Percentiles rank a stretch among this genome's conserved stretches.
Conservation (phyloP, 2,113 vertebrate species). For the Pomatostomus ruficeps region DNA sequence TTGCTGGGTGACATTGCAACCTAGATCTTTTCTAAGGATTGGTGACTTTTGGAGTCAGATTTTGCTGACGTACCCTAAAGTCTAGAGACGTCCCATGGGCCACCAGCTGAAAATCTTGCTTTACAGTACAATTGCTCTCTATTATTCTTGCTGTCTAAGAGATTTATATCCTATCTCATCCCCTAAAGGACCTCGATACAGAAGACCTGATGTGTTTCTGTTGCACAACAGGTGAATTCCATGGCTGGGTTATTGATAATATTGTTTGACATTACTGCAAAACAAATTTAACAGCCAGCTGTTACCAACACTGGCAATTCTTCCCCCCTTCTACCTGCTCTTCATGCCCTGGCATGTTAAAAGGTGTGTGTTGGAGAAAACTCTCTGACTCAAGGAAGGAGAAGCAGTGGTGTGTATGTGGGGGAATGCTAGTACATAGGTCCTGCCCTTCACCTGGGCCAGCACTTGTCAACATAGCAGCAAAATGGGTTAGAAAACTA, state of each 20-base stretch:
- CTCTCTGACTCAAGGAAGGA: neutral
- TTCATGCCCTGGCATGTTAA: neutral
- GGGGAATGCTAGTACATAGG: neutral
- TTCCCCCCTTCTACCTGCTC: rapidly evolving
- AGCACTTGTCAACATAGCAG: neutral
- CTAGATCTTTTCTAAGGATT: neutral
- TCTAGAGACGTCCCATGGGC: neutral
- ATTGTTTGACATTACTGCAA: neutral
- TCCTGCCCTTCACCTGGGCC: neutral
- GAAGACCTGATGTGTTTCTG: neutral
- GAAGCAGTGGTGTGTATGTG: neutral
- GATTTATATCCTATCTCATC: neutral
- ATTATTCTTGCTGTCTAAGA: neutral
- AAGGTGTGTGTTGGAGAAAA: neutral
- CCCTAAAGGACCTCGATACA: neutral
- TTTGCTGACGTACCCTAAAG: neutral
- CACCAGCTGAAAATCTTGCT: neutral
- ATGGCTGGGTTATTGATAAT: neutral
- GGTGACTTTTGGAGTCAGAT: neutral
- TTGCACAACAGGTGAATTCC: neutral
- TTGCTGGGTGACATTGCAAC: neutral
- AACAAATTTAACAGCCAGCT: neutral
- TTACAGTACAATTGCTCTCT: neutral
- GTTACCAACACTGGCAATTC: neutral
- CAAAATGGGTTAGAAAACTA: neutral